Percentiles rank a stretch among this genome's conserved stretches.
Conservation (phyloP, 2,888 invertebrate species). For the Tuberolachnus salignus region DNA sequence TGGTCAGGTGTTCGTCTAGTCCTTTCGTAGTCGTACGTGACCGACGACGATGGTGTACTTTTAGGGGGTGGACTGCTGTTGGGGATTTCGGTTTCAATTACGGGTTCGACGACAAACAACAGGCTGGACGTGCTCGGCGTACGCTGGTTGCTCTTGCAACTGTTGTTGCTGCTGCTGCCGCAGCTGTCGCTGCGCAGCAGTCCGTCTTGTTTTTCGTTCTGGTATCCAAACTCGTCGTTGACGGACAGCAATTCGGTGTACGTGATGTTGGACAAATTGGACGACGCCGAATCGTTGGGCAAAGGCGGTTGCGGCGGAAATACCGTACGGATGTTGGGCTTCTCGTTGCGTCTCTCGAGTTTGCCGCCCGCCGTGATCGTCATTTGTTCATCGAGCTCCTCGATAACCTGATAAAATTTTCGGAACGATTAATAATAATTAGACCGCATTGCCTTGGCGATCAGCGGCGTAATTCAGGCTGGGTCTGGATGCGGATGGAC, state of each 20-base stretch:
- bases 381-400: conserved; percentile 75
- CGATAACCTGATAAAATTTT: conserved; percentile 67
- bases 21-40: conserved; percentile 13
- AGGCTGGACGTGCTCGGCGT: conserved; percentile 32
- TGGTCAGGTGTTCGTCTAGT: not conserved
- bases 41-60: conserved; percentile 1
- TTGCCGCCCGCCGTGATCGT: conserved; percentile 68
- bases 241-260: conserved; percentile 59
- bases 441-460: too few relatives aligned
- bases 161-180: not conserved
- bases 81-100: not conserved
- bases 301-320: conserved; percentile 63
- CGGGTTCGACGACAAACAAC: conserved; percentile 32
- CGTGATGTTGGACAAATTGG: conserved; percentile 65
- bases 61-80: too few relatives aligned
- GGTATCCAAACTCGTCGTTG: conserved; percentile 3
- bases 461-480: too few relatives aligned
- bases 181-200: not conserved
- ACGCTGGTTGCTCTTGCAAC: not conserved
- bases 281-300: conserved; percentile 63
- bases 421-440: too few relatives aligned
- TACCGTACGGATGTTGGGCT: conserved; percentile 59
- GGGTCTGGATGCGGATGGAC: too few relatives aligned
- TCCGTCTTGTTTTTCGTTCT: not conserved
- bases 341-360: conserved; percentile 58